Conservation (phyloP, 2,797 vertebrate species). For the Nyctibius grandis region DNA sequence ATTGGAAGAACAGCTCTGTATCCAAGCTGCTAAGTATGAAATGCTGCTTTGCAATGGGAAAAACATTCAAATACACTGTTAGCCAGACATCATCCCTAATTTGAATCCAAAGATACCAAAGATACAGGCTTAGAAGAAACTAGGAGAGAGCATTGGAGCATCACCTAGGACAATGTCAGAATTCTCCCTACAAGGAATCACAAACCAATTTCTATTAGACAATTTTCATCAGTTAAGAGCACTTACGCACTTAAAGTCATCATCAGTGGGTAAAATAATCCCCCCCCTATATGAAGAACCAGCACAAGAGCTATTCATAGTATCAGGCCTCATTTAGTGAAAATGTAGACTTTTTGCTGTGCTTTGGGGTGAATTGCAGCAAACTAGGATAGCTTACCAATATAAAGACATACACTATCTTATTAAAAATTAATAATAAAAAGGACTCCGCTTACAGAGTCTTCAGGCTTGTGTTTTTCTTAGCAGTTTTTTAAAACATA, state of each 20-base stretch:
- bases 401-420: not conserved
- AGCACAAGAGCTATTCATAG: not conserved
- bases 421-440: not conserved
- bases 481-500: not conserved
- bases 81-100: not conserved
- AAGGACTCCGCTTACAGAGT: fast-evolving
- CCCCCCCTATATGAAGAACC: not conserved
- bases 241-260: not conserved
- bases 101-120: not conserved
- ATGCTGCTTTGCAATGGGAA: not conserved
- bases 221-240: not conserved
- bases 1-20: not conserved
- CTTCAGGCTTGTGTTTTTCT: not conserved
- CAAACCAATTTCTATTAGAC: not conserved
- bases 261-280: not conserved
- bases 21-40: not conserved
- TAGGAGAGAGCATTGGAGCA: not conserved
- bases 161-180: not conserved
- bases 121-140: not conserved
- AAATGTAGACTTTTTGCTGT: not conserved
- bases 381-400: not conserved
- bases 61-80: not conserved
- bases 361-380: not conserved
- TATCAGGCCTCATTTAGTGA: not conserved
- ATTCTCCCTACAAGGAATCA: not conserved